Evolutionary conservation across 2,888 invertebrate genomes (phyloP), one percentile per base, ranked within the genome.

Genomic region (Corbicula japonica): DNA sequence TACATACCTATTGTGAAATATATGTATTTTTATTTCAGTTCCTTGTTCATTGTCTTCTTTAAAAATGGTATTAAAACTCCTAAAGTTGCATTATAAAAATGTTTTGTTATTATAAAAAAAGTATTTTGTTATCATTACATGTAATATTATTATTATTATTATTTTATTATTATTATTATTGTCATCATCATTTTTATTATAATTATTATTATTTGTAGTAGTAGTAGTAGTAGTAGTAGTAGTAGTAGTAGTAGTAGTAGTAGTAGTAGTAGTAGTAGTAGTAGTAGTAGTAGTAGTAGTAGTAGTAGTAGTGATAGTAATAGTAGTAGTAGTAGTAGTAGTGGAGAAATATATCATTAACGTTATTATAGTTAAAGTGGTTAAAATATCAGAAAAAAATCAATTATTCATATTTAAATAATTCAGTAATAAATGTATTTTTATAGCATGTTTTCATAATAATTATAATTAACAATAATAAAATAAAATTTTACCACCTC

Each of bases 401-500:
- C 41, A 41, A 41, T 41, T 18, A 41, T n/a, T n/a, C n/a, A n/a
- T n/a, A n/a, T n/a, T n/a, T n/a, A n/a, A n/a, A n/a, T n/a, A n/a
- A n/a, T n/a, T n/a, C n/a, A n/a, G n/a, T n/a, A n/a, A n/a, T n/a
- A n/a, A n/a, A n/a, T n/a, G n/a, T n/a, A n/a, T n/a, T n/a, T n/a
- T n/a, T n/a, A n/a, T n/a, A n/a, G n/a, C n/a, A n/a, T n/a, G n/a
- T n/a, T n/a, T n/a, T n/a, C n/a, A n/a, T n/a, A n/a, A n/a, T 12
- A 41, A 41, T 12, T 41, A 41, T 18, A 41, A 18, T 10, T 41
- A 12, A 18, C 41, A 41, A 41, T 41, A 41, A 41, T 41, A 41
- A n/a, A 48, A n/a, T n/a, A n/a, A 48, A 48, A n/a, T n/a, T 6
- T 8, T 18, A 26, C 10, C 18, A 66, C 66, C 66, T 54, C 66